phyloP scores from a whole-genome alignment of 1,140 invertebrate species.

The Dendrolimus punctatus region DNA sequence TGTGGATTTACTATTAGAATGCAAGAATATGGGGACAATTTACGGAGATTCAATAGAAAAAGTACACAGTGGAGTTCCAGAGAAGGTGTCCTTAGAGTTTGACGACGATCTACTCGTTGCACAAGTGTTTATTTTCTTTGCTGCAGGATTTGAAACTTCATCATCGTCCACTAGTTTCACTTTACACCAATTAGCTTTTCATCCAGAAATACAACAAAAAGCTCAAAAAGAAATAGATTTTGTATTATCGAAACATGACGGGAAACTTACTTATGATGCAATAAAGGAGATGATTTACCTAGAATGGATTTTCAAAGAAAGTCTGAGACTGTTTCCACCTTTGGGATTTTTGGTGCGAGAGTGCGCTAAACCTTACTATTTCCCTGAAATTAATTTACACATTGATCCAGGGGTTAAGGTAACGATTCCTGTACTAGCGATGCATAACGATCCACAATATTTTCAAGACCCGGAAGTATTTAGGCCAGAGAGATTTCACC shows the following conservation, averaged over 20 bases:
- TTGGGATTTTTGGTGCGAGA: conserved; percentile 48
- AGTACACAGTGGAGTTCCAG: conserved; percentile 35
- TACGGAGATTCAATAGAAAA: conserved; percentile 56
- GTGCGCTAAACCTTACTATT: conserved; percentile 56
- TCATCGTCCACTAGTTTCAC: conserved; percentile 71
- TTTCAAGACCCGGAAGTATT: conserved; percentile 72
- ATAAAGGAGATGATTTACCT: conserved; percentile 65
- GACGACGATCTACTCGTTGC: conserved; percentile 50
- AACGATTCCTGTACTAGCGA: conserved; percentile 52
- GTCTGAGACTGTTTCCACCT: conserved; percentile 65
- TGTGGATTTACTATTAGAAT: conserved; percentile 72
- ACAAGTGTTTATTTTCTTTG: conserved; percentile 73
- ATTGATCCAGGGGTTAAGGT: conserved; percentile 51
- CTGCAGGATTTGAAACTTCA: conserved; percentile 77
- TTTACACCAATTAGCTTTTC: conserved; percentile 71
- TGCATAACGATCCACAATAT: conserved; percentile 72
- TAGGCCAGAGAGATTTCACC: conserved; percentile 72
- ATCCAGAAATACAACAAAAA: conserved; percentile 73
- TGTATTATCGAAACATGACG: conserved; percentile 47
- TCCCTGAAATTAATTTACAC: conserved; percentile 47
- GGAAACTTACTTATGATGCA: conserved; percentile 57
- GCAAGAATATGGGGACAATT: conserved; percentile 55
- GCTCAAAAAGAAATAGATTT: conserved; percentile 73
- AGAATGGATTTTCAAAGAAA: conserved; percentile 65
- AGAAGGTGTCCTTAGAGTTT: conserved; percentile 28